phyloP scores from a whole-genome alignment of 2,888 invertebrate genomes.

The Perizoma affinitatum region DNA sequence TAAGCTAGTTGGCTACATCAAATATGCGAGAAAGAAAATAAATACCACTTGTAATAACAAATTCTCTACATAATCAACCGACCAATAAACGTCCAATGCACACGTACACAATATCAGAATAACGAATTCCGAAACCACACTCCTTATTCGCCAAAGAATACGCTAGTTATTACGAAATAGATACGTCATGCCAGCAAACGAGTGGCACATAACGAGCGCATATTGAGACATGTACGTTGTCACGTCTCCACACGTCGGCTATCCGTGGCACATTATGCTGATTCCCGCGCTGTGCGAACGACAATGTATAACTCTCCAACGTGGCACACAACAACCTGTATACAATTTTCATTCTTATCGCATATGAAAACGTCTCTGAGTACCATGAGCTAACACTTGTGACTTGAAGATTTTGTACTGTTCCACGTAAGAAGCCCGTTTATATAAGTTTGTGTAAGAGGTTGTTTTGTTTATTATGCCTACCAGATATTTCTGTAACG shows the following conservation, averaged over 20 bases:
- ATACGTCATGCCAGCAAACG: constrained; percentile 28
- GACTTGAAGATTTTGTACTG: constrained; percentile 19
- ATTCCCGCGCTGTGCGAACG: constrained; percentile 45
- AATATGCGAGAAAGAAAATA: neutral
- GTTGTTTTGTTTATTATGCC: no score
- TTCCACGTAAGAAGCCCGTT: no score
- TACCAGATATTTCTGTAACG: no score
- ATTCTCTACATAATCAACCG: constrained; percentile 16
- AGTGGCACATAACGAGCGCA: constrained; percentile 50
- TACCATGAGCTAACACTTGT: constrained; percentile 20
- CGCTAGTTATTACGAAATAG: constrained; percentile 24
- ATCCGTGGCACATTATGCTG: constrained; percentile 66
- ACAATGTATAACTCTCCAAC: constrained; percentile 24
- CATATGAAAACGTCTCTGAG: constrained; percentile 26
- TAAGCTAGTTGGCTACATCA: no score
- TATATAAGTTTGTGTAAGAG: no score
- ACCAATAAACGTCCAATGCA: constrained; percentile 14
- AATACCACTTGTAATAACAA: constrained; percentile 2
- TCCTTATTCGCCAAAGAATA: constrained; percentile 31
- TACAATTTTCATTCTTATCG: constrained; percentile 31
- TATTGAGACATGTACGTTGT: constrained; percentile 58
- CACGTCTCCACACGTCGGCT: constrained; percentile 63
- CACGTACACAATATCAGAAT: constrained; percentile 25
- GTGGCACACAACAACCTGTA: constrained; percentile 28
- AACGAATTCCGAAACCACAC: constrained; percentile 29